Percentiles rank a stretch among this genome's conserved stretches.
phyloP scores from a whole-genome alignment of 2,888 invertebrate species.

The Alentia gelatinosa region DNA sequence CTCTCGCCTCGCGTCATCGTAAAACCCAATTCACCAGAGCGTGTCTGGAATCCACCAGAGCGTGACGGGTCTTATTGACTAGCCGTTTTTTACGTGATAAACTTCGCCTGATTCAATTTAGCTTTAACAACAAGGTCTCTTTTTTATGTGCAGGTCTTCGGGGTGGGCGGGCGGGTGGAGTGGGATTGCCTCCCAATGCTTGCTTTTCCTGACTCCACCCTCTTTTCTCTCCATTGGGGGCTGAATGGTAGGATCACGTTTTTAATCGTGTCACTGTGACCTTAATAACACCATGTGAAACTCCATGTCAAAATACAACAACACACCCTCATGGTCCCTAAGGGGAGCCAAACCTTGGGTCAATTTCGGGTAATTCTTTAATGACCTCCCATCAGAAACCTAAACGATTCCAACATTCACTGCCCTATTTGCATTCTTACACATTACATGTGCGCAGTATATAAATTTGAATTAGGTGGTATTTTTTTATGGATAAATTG shows the following conservation, averaged over 20 bases:
- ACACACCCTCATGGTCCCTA: slow-evolving; percentile 35
- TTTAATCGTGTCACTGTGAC: slow-evolving; percentile 23
- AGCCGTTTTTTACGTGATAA: slow-evolving; percentile 20
- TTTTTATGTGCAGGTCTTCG: slow-evolving; percentile 14
- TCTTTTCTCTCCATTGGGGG: not conserved
- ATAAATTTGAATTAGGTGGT: no score
- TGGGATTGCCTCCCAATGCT: not conserved
- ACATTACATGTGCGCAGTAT: no score
- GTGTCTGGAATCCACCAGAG: not conserved
- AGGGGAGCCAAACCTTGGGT: not conserved
- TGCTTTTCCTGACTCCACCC: not conserved
- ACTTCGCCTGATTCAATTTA: slow-evolving; percentile 28
- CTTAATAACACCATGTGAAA: slow-evolving; percentile 3
- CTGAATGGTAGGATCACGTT: not conserved
- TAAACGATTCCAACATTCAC: no score
- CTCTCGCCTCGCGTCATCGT: not conserved
- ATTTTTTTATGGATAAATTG: no score
- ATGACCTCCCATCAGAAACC: not conserved
- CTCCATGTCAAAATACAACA: slow-evolving; percentile 42
- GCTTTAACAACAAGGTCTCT: not conserved
- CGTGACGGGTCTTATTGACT: not conserved
- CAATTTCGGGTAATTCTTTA: slow-evolving; percentile 6
- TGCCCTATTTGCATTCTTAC: no score
- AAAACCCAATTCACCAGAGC: not conserved
- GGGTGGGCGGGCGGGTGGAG: no score